These are phyloP conservation scores for Vespertilio murinus DNA, from an alignment of 2,797 vertebrate genomes.

Conservation along the genomic window DNA sequence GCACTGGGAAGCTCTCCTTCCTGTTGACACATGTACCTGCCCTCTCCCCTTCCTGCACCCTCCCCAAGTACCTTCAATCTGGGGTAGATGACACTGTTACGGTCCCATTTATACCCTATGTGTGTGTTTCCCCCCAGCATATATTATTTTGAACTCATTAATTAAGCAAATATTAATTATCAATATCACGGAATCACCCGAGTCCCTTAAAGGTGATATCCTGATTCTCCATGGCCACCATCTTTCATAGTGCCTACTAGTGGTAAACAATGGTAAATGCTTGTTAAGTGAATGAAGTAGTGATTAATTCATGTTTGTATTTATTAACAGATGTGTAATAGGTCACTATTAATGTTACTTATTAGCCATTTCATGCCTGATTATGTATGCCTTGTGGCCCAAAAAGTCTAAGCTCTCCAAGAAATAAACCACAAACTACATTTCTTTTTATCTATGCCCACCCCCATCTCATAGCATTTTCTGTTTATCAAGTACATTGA, in stretches of 20 bases:
- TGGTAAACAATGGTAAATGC: neutral
- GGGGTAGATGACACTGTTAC: too few relatives aligned
- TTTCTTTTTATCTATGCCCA: neutral
- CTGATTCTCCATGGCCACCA: neutral
- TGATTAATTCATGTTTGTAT: neutral
- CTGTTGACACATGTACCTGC: neutral
- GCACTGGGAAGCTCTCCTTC: neutral
- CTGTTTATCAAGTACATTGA: neutral
- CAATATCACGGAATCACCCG: neutral
- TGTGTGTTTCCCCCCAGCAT: neutral
- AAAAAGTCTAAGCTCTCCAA: neutral
- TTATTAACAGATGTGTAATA: neutral
- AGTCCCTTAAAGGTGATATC: neutral
- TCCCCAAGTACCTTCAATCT: neutral
- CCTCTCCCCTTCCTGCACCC: accelerated
- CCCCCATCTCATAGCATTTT: neutral
- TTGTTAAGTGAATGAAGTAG: neutral
- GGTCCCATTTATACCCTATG: neutral
- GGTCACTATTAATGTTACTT: neutral
- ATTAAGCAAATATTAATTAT: neutral
- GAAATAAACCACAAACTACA: neutral
- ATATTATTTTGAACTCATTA: neutral
- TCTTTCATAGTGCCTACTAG: neutral
- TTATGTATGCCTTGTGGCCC: neutral
- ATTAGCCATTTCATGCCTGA: neutral